phyloP scores from a whole-genome alignment of 2,113 vertebrate genomes.

The Rana temporaria region DNA sequence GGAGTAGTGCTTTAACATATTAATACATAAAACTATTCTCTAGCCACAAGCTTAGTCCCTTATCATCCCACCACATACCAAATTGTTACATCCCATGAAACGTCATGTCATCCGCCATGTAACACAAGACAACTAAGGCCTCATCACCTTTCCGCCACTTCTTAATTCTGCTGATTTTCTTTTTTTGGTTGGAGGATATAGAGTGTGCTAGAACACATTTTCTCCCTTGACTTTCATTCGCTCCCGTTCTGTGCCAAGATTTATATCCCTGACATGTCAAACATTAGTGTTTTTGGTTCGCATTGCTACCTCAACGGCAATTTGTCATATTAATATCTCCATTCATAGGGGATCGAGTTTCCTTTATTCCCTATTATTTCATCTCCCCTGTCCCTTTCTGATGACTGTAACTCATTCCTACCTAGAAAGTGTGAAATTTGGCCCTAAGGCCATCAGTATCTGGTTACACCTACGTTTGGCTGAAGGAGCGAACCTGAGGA shows the following conservation, averaged over 20 bases:
- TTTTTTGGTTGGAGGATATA: conserved; percentile 13
- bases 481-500: background rate
- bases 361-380: conserved; percentile 20
- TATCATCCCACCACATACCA: background rate
- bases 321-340: conserved; percentile 36
- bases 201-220: conserved; percentile 14
- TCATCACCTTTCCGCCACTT: background rate
- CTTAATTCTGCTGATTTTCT: background rate
- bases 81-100: background rate
- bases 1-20: too few relatives aligned
- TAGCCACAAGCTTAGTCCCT: background rate
- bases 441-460: conserved; percentile 22
- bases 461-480: conserved; percentile 21
- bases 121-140: background rate
- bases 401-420: conserved; percentile 31
- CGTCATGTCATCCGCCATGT: background rate
- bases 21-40: too few relatives aligned
- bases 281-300: conserved; percentile 8
- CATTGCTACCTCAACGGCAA: conserved; percentile 33
- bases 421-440: conserved; percentile 41
- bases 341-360: background rate
- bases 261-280: conserved; percentile 31
- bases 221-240: conserved; percentile 21
- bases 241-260: conserved; percentile 3
- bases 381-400: conserved; percentile 11